These are phyloP conservation scores for Halcyon badia DNA, from an alignment of 2,797 vertebrate species.

Conservation along the genomic window DNA sequence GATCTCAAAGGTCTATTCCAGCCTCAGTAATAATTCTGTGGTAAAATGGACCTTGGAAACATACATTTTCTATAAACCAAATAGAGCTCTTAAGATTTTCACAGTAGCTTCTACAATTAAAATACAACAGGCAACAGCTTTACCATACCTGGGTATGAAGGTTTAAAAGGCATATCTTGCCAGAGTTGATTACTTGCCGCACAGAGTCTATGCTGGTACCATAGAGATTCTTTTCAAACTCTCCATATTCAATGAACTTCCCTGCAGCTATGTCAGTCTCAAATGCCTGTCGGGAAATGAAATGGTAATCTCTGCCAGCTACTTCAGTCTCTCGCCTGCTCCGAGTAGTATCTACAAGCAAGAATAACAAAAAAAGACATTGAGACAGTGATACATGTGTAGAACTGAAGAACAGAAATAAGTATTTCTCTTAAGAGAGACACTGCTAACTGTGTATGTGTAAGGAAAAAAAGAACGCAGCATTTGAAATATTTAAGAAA, in stretches of 20 bases:
- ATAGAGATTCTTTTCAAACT: conserved; percentile 97
- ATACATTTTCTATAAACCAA: not conserved
- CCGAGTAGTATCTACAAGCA: conserved; percentile 90
- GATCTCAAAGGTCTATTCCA: too few relatives aligned
- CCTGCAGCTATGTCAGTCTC: conserved; percentile 91
- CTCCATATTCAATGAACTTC: conserved; percentile 96
- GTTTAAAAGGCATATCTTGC: conserved; percentile 96
- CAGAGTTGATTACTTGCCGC: conserved; percentile 96
- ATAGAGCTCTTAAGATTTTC: not conserved
- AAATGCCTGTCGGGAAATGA: conserved; percentile 92
- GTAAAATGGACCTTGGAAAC: not conserved
- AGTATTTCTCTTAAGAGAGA: not conserved
- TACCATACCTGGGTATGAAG: conserved; percentile 92
- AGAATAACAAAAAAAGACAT: not conserved
- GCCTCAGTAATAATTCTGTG: too few relatives aligned
- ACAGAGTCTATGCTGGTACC: conserved; percentile 96
- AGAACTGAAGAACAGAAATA: not conserved
- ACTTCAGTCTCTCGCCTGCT: conserved; percentile 91
- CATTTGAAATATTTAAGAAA: not conserved
- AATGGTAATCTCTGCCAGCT: conserved; percentile 94
- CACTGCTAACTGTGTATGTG: not conserved
- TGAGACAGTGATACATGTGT: not conserved
- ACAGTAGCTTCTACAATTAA: not conserved
- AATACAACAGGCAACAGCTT: not conserved
- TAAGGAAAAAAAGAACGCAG: not conserved